Conservation (phyloP, 1,140 invertebrate genomes). For the Trichogramma pretiosum region DNA sequence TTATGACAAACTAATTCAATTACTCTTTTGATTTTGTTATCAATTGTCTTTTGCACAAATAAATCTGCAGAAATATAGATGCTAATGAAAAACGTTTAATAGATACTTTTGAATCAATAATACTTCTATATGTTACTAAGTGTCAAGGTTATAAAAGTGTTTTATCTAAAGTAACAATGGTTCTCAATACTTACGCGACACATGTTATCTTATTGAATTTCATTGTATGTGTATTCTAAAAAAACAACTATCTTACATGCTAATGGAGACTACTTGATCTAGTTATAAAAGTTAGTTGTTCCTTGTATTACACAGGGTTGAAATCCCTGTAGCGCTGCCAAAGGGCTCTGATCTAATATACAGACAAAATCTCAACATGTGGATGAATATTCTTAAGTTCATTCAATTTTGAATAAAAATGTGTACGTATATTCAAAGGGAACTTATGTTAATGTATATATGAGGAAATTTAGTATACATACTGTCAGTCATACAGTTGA, state of each 20-base stretch:
- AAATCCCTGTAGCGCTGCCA: slow-evolving; percentile 31
- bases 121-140: slow-evolving; percentile 6
- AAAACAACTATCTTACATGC: slow-evolving; percentile 5
- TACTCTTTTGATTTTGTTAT: slow-evolving; percentile 4
- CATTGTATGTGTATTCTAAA: slow-evolving; percentile 25
- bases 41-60: slow-evolving; percentile 17
- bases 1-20: not conserved
- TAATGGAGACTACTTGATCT: slow-evolving; percentile 13
- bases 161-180: slow-evolving; percentile 7
- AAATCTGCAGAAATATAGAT: not conserved
- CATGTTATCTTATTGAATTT: slow-evolving; percentile 27
- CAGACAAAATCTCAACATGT: slow-evolving; percentile 27
- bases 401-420: slow-evolving; percentile 12
- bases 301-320: slow-evolving; percentile 21
- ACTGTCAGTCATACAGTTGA: slow-evolving; percentile 27
- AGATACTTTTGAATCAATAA: slow-evolving; percentile 2
- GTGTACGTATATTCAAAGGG: slow-evolving; percentile 22
- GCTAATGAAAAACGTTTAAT: slow-evolving; percentile 1
- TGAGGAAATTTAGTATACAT: slow-evolving; percentile 17
- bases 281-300: slow-evolving; percentile 28
- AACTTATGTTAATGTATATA: slow-evolving; percentile 20
- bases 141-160: slow-evolving; percentile 1
- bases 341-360: slow-evolving; percentile 34
- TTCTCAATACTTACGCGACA: slow-evolving; percentile 5
- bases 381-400: slow-evolving; percentile 21